These are phyloP conservation scores for Eulemur albifrons DNA, from an alignment of 2,797 vertebrate genomes.

Conservation along the genomic window DNA sequence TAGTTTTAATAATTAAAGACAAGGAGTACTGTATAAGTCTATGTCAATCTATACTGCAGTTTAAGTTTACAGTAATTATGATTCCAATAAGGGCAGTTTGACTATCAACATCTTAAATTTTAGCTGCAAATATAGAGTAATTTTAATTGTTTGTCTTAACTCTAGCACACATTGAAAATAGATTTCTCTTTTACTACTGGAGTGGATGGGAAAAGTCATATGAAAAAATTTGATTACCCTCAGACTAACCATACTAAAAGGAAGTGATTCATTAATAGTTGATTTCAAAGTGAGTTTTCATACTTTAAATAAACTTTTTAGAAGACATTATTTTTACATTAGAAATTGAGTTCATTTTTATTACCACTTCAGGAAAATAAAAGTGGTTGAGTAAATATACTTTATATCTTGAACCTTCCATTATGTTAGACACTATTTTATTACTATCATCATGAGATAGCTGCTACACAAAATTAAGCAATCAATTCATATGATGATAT, in stretches of 20 bases:
- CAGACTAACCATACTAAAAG: not conserved
- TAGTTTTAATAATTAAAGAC: not conserved
- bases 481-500: not conserved
- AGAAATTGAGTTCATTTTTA: not conserved
- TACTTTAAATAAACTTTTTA: constrained; percentile 13
- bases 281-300: not conserved
- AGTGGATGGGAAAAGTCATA: not conserved
- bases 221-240: not conserved
- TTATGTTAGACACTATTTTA: not conserved
- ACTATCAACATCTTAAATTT: not conserved
- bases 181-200: not conserved
- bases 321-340: not conserved
- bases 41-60: not conserved
- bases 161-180: not conserved
- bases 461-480: not conserved
- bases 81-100: not conserved
- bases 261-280: not conserved
- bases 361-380: not conserved
- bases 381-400: not conserved
- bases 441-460: not conserved
- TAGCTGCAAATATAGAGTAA: not conserved
- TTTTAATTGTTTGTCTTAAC: not conserved
- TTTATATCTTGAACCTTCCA: not conserved
- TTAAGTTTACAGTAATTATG: not conserved
- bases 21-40: not conserved